Percentiles rank a stretch among this genome's conserved stretches.
These are phyloP conservation scores for Podarcis raffonei DNA, from an alignment of 2,113 vertebrate species.

Conservation along the genomic window DNA sequence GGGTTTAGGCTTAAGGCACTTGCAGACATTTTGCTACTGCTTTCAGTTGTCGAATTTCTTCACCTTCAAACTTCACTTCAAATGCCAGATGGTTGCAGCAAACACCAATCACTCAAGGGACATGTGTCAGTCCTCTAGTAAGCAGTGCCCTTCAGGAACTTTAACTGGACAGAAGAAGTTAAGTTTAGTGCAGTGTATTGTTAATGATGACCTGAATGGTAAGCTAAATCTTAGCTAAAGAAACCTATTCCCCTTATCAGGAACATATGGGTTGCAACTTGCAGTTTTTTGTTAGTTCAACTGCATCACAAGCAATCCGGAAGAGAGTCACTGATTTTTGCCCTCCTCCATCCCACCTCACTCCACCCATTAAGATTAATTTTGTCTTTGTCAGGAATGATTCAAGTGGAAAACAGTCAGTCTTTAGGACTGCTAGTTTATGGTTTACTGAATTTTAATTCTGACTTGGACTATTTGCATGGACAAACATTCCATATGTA, in stretches of 20 bases:
- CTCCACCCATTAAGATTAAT: background rate
- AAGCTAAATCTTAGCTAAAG: background rate
- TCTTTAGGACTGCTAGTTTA: background rate
- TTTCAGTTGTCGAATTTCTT: background rate
- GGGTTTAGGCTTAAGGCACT: background rate
- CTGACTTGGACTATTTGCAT: background rate
- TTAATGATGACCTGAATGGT: background rate
- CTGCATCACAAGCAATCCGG: background rate
- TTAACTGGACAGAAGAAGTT: background rate
- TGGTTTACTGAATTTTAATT: background rate
- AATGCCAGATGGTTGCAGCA: constrained; percentile 12
- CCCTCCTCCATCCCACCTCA: no score
- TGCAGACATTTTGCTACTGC: background rate
- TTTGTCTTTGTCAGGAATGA: background rate
- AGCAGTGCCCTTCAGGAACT: background rate
- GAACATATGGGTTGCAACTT: background rate
- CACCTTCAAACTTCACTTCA: constrained; percentile 20
- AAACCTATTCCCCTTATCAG: background rate
- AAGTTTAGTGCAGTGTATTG: background rate
- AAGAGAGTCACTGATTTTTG: background rate
- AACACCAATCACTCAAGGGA: background rate
- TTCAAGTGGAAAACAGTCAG: background rate
- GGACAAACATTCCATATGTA: background rate
- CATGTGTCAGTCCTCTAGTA: background rate
- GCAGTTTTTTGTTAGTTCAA: background rate